Evolutionary conservation across 2,888 invertebrate genomes (phyloP), one percentile per base, ranked within the genome.

Genomic region (Carcina quercana): DNA sequence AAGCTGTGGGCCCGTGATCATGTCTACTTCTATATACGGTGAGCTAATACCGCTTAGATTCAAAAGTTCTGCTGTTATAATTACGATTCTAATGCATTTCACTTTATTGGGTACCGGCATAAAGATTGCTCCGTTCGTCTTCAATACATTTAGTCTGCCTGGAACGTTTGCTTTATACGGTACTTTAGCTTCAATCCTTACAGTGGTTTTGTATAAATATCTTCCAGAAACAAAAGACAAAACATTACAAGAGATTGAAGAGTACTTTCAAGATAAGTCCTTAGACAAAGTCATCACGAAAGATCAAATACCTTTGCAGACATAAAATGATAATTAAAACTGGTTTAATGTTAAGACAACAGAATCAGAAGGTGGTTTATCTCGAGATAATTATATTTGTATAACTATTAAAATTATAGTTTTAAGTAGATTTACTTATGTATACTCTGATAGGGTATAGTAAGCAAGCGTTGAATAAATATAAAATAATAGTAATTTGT

Each of bases 1-100:
- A 25, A 68, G 70, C 35, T 59, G 64, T 31, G 74, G 74, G 2
- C 73, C 72, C 0, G 54, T 70, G 55, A 70, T 70, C 17, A 58
- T 72, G 51, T 56, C 61, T 1, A 55, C 57, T 2, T 54, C 63
- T 0, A 56, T 73, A 15, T 61, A 59, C 11, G 63, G 64, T 0
- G 72, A 73, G 49, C 40, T 72, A n/a, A 60, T 66, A 34, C 63
- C 71, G 20, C 43, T 59, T 22, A 55, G 56, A 12, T 63, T 53
- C 35, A 67, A 70, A 45, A 65, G 58, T 30, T 46, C 55, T 0
- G 59, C 57, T 5, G 50, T 60, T 4, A 51, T 60, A 0, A 41
- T 67, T 25, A 40, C 61, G 0, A 53, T 59, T n/a, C 42, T 62
- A 15, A 47, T 55, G 44, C 56, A 57, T 8, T 58, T 61, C 30